These are phyloP conservation scores for Polymixis lichenea DNA, from an alignment of 2,888 invertebrate species.

Conservation along the genomic window DNA sequence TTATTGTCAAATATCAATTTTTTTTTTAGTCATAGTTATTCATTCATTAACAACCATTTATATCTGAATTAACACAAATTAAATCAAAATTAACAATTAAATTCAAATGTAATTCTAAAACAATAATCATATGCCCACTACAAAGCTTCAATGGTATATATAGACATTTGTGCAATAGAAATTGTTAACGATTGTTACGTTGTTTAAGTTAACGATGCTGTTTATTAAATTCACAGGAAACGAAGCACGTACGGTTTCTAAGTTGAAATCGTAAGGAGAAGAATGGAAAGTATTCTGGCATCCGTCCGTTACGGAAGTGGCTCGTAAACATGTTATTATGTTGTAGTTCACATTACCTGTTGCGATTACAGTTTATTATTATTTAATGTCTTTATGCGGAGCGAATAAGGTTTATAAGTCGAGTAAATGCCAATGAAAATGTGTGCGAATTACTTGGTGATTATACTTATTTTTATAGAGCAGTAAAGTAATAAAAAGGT, in stretches of 20 bases:
- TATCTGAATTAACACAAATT: no score
- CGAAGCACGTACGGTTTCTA: conserved; percentile 25
- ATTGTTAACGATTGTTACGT: no score
- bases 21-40: no score
- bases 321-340: conserved; percentile 63
- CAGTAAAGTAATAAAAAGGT: conserved; percentile 22
- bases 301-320: conserved; percentile 59
- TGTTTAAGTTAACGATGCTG: neutral
- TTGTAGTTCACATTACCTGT: conserved; percentile 53
- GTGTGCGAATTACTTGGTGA: conserved; percentile 29
- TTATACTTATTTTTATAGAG: conserved; percentile 30
- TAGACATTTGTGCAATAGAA: no score
- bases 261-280: conserved; percentile 43
- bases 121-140: no score
- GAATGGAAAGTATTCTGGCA: conserved; percentile 61
- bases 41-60: no score
- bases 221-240: conserved; percentile 42
- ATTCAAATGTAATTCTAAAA: no score
- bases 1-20: no score
- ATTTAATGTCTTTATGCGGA: conserved; percentile 61
- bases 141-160: no score
- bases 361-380: conserved; percentile 58
- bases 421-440: conserved; percentile 37
- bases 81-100: no score
- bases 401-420: conserved; percentile 46